A percentile compares a stretch with the other conserved stretches of the same genome.
phyloP scores from a whole-genome alignment of 2,113 vertebrate genomes.

The Callorhinus ursinus region DNA sequence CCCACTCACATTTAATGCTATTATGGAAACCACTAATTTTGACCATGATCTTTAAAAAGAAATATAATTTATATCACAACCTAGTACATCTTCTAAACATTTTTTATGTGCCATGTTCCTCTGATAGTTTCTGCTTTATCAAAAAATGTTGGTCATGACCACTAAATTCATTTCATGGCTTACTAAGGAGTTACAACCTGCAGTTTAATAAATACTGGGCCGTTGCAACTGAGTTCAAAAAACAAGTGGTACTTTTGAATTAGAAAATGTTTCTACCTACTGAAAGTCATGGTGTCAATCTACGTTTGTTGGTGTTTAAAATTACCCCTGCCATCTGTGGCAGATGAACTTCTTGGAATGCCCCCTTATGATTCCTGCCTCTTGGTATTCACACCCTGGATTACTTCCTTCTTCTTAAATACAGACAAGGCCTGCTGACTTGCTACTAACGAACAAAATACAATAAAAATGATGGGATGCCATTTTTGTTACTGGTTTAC shows the following conservation, averaged over 20 bases:
- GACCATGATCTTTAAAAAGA: slow-evolving; percentile 13
- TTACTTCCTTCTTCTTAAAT: neutral
- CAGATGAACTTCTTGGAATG: neutral
- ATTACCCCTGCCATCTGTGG: neutral
- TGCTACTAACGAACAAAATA: neutral
- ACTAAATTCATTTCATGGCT: neutral
- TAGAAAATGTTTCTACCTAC: neutral
- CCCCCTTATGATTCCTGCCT: neutral
- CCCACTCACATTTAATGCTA: neutral
- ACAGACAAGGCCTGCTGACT: neutral
- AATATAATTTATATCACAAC: neutral
- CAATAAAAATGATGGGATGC: neutral
- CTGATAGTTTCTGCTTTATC: neutral
- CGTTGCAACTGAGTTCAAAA: slow-evolving; percentile 30
- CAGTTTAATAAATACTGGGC: neutral
- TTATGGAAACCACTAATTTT: slow-evolving; percentile 36
- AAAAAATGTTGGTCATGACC: neutral
- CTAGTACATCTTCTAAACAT: neutral
- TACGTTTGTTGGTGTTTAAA: slow-evolving; percentile 15
- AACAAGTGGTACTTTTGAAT: neutral
- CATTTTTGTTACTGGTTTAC: neutral
- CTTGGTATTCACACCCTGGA: neutral
- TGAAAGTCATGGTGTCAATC: neutral
- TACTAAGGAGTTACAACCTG: neutral
- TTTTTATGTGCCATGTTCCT: neutral